phyloP scores from a whole-genome alignment of 2,797 vertebrate genomes.

The Poecilia picta region DNA sequence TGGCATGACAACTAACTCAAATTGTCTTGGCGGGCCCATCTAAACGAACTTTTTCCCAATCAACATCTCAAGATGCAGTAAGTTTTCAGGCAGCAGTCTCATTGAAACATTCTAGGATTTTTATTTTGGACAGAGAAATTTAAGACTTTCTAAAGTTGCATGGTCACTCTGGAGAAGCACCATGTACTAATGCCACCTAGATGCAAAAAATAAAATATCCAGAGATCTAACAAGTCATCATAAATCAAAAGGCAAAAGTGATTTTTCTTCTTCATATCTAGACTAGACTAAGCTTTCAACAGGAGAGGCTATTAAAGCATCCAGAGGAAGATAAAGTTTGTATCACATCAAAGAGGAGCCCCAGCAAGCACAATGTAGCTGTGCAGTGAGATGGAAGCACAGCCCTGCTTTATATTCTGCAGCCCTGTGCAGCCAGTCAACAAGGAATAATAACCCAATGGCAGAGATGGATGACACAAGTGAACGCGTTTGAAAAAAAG shows the following conservation, averaged over 20 bases:
- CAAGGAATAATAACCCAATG: conserved; percentile 81
- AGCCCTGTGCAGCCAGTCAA: conserved; percentile 76
- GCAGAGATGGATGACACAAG: conserved; percentile 79
- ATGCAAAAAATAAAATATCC: conserved; percentile 22
- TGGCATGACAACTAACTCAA: too few species aligned
- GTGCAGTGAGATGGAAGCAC: conserved; percentile 51
- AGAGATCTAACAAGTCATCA: conserved; percentile 55
- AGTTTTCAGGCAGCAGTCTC: too few species aligned
- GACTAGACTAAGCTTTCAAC: conserved; percentile 71
- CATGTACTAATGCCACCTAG: conserved; percentile 32
- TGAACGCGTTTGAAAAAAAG: conserved; percentile 78
- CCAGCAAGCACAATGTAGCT: conserved; percentile 60
- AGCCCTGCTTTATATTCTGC: conserved; percentile 77
- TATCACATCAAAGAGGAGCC: conserved; percentile 62
- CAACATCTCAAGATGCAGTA: too few species aligned
- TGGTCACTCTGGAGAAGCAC: conserved; percentile 29
- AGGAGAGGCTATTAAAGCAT: conserved; percentile 66
- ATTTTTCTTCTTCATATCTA: conserved; percentile 52
- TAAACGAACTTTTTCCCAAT: too few species aligned
- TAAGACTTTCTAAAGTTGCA: neutral
- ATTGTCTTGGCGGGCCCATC: too few species aligned
- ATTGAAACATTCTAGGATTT: too few species aligned
- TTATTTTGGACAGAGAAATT: too few species aligned
- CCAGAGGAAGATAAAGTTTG: conserved; percentile 63
- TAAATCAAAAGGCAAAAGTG: conserved; percentile 64